phyloP scores from a whole-genome alignment of 2,797 vertebrate species.

The Microctenopoma lineatum region DNA sequence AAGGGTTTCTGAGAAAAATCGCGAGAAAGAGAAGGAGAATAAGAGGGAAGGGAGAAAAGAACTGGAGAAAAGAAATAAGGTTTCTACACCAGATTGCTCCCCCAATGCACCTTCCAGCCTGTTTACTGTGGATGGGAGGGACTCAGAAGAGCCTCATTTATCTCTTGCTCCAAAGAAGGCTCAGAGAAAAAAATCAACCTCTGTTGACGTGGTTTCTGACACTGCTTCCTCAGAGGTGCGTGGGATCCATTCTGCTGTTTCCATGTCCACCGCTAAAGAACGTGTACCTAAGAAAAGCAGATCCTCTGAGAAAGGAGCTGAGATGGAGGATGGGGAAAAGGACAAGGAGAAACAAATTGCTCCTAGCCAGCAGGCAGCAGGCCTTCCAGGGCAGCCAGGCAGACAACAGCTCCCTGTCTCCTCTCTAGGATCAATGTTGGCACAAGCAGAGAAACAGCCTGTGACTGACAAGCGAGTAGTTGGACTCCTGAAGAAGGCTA shows the following conservation, averaged over 20 bases:
- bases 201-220: slow-evolving; percentile 82
- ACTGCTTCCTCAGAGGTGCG: slow-evolving; percentile 80
- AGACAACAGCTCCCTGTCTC: slow-evolving; percentile 88
- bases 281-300: slow-evolving; percentile 90
- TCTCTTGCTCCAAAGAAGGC: slow-evolving; percentile 89
- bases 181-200: slow-evolving; percentile 87
- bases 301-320: slow-evolving; percentile 82
- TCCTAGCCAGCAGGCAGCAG: slow-evolving; percentile 68
- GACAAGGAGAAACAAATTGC: slow-evolving; percentile 79
- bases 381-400: slow-evolving; percentile 78
- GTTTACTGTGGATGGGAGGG: slow-evolving; percentile 86
- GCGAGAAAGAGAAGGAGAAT: slow-evolving; percentile 95
- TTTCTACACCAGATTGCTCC: slow-evolving; percentile 85
- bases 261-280: slow-evolving; percentile 81
- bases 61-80: slow-evolving; percentile 90
- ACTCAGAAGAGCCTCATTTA: slow-evolving; percentile 84
- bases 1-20: slow-evolving; percentile 89
- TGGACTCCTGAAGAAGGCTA: slow-evolving; percentile 95
- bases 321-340: slow-evolving; percentile 83
- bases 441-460: slow-evolving; percentile 93
- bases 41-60: slow-evolving; percentile 89
- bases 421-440: slow-evolving; percentile 91
- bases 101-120: slow-evolving; percentile 83
- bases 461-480: slow-evolving; percentile 94
- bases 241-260: slow-evolving; percentile 64